Conservation (phyloP, 2,888 invertebrate species). For the Meloe dianella region DNA sequence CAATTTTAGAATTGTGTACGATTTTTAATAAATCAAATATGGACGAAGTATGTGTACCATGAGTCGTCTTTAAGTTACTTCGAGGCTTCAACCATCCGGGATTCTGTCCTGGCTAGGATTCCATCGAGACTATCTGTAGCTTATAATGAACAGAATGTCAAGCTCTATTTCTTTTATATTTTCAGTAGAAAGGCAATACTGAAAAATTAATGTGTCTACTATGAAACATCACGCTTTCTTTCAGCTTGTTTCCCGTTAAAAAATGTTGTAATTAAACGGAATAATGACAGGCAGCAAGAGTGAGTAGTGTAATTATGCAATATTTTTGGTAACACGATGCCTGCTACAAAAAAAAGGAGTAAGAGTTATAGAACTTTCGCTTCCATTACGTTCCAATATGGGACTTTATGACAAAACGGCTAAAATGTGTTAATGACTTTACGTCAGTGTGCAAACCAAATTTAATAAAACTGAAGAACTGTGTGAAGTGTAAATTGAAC, state of each 20-base stretch:
- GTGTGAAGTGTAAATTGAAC: background rate
- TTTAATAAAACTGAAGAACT: constrained; percentile 42
- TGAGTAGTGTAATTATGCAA: constrained; percentile 8
- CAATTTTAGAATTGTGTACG: too few relatives aligned
- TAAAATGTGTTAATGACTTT: constrained; percentile 42
- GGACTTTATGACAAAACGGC: constrained; percentile 41
- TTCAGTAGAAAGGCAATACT: background rate
- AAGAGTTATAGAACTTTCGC: background rate
- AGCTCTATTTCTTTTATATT: background rate
- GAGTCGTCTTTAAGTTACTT: too few relatives aligned
- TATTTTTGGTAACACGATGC: background rate
- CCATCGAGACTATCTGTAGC: too few relatives aligned
- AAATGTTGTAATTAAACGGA: constrained; percentile 9
- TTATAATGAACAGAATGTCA: too few relatives aligned
- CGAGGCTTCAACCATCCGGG: too few relatives aligned
- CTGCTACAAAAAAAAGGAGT: background rate
- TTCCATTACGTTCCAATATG: background rate
- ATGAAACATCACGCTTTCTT: background rate
- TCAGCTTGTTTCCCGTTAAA: background rate
- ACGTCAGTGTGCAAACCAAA: constrained; percentile 45
- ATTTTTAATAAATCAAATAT: too few relatives aligned
- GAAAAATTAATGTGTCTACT: constrained; percentile 9
- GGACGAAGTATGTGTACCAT: too few relatives aligned
- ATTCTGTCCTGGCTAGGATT: background rate
- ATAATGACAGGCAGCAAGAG: background rate